Base-by-base conservation (phyloP, 2,113 vertebrate species). In the Setophaga kirtlandii region DNA sequence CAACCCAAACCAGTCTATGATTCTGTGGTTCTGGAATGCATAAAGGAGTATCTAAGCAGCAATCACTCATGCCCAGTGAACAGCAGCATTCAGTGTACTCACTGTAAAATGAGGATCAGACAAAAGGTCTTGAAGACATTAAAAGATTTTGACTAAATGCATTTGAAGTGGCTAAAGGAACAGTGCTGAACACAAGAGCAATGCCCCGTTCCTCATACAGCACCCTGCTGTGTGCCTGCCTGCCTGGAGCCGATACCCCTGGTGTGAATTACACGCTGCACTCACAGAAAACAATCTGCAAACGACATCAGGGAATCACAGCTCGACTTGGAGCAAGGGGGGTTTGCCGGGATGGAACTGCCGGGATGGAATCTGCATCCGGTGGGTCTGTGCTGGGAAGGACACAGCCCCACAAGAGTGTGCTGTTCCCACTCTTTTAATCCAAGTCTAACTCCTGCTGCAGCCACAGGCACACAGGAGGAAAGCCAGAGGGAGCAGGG, bases 241-340 rank as follows among this genome's bases (percentile, higher is more conserved):
- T 37, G 39, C 49, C 55, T 15, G 52, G 73, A 89, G 90, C 52
- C 1, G 16, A 23, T 3, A 12, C 4, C 11, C 5, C 37, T 5
- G 33, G 11, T 23, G 59, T n/a, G 86, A 94, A 67, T 67, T 23
- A 74, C 65, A n/a, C 10, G 6, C 69, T 75, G 63, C 27, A 6
- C 39, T 74, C 90, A 35, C 60, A 94, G 55, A 83, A 76, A 94
- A 71, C 16, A 7, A 55, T 33, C 88, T 56, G 90, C 63, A 86
- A 91, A 91, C 6, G 83, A 42, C 81, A 33, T 23, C 12, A 23
- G 87, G 53, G 91, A 96, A 82, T 47, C 93, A 25, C 33, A 70
- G 17, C 44, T 77, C 10, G 7, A 84, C 96, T 73, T 37, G 62
- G 73, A 96, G 84, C 86, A 63, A 74, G 55, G 33, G 8, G 56